phyloP scores from a whole-genome alignment of 2,888 invertebrate genomes.

The Drosophila koepferae region DNA sequence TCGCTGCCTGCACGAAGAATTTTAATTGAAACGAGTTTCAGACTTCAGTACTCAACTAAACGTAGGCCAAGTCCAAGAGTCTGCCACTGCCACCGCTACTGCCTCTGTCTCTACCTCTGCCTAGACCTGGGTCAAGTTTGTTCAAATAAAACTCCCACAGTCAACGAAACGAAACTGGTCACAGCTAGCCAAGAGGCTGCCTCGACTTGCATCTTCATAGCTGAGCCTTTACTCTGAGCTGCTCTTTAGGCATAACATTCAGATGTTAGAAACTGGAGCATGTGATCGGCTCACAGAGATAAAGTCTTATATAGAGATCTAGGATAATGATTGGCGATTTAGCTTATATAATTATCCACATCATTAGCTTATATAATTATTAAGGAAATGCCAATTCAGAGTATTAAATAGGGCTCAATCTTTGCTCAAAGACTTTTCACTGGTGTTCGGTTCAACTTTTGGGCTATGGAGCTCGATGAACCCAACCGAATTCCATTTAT shows the following conservation, averaged over 20 bases:
- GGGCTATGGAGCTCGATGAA: not conserved
- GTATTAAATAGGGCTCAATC: not conserved
- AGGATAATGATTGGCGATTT: too few species aligned
- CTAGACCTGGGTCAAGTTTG: conserved; percentile 71
- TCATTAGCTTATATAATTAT: too few species aligned
- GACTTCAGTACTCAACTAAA: conserved; percentile 29
- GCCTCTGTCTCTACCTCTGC: conserved; percentile 32
- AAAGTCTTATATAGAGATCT: not conserved
- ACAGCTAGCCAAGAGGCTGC: conserved; percentile 26
- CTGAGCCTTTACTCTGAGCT: not conserved
- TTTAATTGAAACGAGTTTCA: conserved; percentile 81
- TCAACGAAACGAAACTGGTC: conserved; percentile 40
- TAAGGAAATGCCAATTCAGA: not conserved
- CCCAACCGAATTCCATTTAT: conserved; percentile 44
- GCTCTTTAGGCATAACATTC: not conserved
- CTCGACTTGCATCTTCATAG: not conserved
- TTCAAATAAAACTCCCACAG: conserved; percentile 43
- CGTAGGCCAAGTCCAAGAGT: conserved; percentile 15
- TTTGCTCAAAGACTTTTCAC: not conserved
- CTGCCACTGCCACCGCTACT: not conserved
- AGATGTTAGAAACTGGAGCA: not conserved
- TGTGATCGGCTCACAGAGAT: not conserved
- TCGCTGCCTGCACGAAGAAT: conserved; percentile 67
- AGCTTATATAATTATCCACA: too few species aligned
- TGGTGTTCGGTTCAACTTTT: not conserved